phyloP scores from a whole-genome alignment of 2,888 invertebrate species.

The Amphipyra tragopoginis region DNA sequence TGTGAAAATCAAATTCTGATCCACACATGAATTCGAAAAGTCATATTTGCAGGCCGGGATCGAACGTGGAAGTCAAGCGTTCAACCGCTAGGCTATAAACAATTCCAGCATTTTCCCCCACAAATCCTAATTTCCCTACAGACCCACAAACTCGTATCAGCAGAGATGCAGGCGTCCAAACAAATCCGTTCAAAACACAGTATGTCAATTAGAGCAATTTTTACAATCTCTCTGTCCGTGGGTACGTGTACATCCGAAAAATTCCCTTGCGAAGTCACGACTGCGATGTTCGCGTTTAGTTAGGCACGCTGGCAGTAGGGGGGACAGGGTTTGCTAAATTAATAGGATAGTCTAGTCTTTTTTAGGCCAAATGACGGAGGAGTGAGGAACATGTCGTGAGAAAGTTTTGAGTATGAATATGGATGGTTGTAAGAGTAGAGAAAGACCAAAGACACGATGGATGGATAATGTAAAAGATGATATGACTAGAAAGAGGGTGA shows the following conservation, averaged over 20 bases:
- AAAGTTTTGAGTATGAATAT: too few species aligned
- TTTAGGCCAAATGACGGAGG: too few species aligned
- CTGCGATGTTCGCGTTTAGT: conserved; percentile 25
- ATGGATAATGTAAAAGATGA: too few species aligned
- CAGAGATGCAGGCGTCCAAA: conserved; percentile 35
- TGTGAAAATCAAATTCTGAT: too few species aligned
- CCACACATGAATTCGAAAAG: too few species aligned
- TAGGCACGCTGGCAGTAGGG: conserved; percentile 35
- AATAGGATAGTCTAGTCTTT: conserved; percentile 9
- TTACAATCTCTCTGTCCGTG: conserved; percentile 32
- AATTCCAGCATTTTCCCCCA: background rate
- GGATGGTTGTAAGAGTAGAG: too few species aligned
- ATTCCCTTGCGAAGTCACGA: conserved; percentile 57
- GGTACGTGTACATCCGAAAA: conserved; percentile 41
- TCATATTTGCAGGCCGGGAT: too few species aligned
- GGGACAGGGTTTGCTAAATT: conserved; percentile 3
- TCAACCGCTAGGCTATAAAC: too few species aligned
- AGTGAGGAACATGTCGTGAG: too few species aligned
- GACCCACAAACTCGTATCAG: conserved; percentile 17
- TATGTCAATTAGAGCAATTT: conserved; percentile 52
- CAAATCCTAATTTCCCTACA: conserved; percentile 4
- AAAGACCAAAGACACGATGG: too few species aligned
- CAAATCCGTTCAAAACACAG: conserved; percentile 38
- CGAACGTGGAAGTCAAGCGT: too few species aligned
- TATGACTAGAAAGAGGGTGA: too few species aligned